Conservation (phyloP, 2,888 invertebrate genomes). For the Eilema griseolum region DNA sequence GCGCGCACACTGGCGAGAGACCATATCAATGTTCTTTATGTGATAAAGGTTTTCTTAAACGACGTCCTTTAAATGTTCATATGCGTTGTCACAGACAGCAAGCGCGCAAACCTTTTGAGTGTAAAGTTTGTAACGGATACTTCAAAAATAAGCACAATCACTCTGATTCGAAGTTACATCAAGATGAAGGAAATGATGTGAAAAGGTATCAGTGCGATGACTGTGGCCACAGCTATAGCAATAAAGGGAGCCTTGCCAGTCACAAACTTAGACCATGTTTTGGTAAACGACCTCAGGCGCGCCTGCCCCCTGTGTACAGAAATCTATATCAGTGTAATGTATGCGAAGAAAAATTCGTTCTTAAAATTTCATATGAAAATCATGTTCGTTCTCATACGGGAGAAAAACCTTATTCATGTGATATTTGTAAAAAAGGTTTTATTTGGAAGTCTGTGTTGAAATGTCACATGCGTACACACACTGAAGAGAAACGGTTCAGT, state of each 20-base stretch:
- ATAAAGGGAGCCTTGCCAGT: too few relatives aligned
- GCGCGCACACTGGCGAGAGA: background rate
- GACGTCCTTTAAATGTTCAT: background rate
- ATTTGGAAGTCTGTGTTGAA: background rate
- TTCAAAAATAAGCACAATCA: background rate
- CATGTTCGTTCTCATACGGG: background rate
- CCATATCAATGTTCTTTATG: background rate
- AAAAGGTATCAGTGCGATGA: background rate
- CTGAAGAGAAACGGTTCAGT: background rate
- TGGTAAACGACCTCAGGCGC: background rate
- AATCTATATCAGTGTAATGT: background rate
- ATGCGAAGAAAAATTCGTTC: background rate
- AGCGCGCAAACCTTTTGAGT: background rate
- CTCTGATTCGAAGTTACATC: background rate
- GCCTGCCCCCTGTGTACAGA: background rate
- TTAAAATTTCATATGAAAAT: background rate
- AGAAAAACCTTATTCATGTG: conserved; percentile 3
- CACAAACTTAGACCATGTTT: background rate
- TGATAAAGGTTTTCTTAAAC: background rate
- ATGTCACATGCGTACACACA: background rate
- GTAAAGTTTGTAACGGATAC: background rate
- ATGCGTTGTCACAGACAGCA: background rate
- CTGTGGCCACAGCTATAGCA: background rate
- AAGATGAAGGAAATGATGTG: background rate
- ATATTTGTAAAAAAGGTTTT: background rate